Percentiles rank a stretch among this genome's conserved stretches.
Evolutionary conservation across 2,888 invertebrate genomes (phyloP).

Genomic region (Erebia ligea): DNA sequence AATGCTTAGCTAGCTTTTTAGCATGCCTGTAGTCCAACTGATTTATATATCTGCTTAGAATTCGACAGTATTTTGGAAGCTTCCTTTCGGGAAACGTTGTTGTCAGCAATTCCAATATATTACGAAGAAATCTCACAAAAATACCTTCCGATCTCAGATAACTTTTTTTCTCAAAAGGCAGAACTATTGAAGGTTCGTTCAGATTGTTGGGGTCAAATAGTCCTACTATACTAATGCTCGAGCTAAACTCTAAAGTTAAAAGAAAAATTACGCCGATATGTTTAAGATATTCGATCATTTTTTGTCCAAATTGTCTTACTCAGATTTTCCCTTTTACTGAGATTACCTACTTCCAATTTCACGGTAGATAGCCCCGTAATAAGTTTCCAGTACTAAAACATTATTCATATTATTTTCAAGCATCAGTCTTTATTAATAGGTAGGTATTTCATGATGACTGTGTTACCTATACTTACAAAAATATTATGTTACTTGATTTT

Average conservation of each 20-base stretch:
- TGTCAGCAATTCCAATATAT: constrained; percentile 51
- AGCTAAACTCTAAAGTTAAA: constrained; percentile 13
- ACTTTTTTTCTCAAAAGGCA: constrained; percentile 28
- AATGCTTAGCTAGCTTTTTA: constrained; percentile 48
- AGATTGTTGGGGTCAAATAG: constrained; percentile 30
- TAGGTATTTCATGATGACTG: not conserved
- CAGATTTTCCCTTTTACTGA: not conserved
- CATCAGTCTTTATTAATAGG: not conserved
- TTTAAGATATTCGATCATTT: constrained; percentile 1
- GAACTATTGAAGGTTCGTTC: constrained; percentile 25
- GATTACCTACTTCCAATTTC: constrained; percentile 9
- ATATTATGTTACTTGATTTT: not conserved
- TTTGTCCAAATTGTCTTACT: not conserved
- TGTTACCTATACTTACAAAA: not conserved
- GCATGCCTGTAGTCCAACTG: constrained; percentile 48
- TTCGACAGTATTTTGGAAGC: constrained; percentile 50
- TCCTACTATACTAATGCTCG: constrained; percentile 30
- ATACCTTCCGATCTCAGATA: constrained; percentile 46
- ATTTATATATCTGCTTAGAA: constrained; percentile 48
- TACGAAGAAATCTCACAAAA: constrained; percentile 58
- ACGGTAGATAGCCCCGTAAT: constrained; percentile 5
- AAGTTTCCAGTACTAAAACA: constrained; percentile 19
- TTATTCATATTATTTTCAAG: not conserved
- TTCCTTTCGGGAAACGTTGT: constrained; percentile 49
- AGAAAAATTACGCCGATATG: not conserved